Evolutionary conservation across 2,797 vertebrate genomes (phyloP), one percentile per base, ranked within the genome.

Genomic region (Petrocephalus schoutedeni): DNA sequence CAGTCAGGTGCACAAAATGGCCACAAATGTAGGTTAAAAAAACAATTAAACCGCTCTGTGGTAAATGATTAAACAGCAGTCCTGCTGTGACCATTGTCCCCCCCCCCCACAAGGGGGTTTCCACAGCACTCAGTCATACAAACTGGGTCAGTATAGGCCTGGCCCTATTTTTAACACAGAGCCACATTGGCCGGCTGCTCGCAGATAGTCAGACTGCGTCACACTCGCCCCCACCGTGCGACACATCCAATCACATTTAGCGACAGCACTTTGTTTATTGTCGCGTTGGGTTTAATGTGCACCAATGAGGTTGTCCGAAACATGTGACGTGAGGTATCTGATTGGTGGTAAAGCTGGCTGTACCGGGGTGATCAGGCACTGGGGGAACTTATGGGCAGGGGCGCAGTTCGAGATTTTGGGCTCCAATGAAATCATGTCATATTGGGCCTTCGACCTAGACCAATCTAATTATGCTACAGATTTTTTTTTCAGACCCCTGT

Each of bases 111-210:
- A 91, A 93, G 90, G 90, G 91, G 92, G 91, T 92, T 93, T 91
- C 93, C 94, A 91, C 93, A 93, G 91, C 91, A 90, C 91, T 93
- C 89, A 49, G 74, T 90, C 91, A 92, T 93, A 92, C 92, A 93
- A 95, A 95, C 92, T 94, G 92, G 94, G 94, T 91, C 94, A 95
- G 91, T 89, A 92, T 91, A 82, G 91, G 91, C 91, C 90, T 82
- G 51, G 90, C 87, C 92, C 93, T 95, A 94, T 95, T 95, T 95
- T 93, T 93, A 92, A 89, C 93, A 90, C 90, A 91, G 92, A 94
- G 91, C 91, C 90, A 91, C 94, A 94, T 93, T 90, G 91, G 91
- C 88, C 91, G 92, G 91, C 92, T 89, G 92, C 90, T 90, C 90
- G 90, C 91, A 93, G 92, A 93, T 93, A 88, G 82, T 19, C 36